Evolutionary conservation across 1,140 invertebrate species (phyloP).

Genomic region (Macrostomum lignano): DNA sequence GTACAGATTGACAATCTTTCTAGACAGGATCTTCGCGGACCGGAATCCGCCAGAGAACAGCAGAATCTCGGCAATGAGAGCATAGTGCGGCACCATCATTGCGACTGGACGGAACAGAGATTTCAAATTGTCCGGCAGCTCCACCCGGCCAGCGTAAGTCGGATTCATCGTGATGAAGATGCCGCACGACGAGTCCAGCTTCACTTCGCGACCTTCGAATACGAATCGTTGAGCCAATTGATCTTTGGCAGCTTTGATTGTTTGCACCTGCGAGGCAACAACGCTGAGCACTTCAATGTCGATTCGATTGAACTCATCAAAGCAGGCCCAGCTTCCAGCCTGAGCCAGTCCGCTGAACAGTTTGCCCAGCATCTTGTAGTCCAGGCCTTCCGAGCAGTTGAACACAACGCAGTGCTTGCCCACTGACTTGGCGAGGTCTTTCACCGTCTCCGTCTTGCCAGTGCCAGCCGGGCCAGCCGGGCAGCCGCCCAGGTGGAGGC

Average conservation of each 20-base stretch:
- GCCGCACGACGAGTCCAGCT: slow-evolving; percentile 20
- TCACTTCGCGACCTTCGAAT: slow-evolving; percentile 26
- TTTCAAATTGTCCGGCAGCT: slow-evolving; percentile 25
- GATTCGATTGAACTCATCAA: slow-evolving; percentile 64
- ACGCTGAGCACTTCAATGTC: slow-evolving; percentile 61
- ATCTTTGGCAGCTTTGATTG: slow-evolving; percentile 22
- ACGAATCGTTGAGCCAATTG: slow-evolving; percentile 13
- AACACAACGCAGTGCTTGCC: slow-evolving; percentile 28
- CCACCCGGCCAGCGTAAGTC: slow-evolving; percentile 39
- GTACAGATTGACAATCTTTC: slow-evolving; percentile 63
- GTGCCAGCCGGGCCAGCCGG: slow-evolving; percentile 25
- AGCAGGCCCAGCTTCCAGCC: slow-evolving; percentile 59
- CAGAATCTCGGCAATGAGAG: slow-evolving; percentile 59
- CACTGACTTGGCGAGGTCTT: slow-evolving; percentile 61
- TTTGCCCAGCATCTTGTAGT: slow-evolving; percentile 19
- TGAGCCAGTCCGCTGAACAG: slow-evolving; percentile 56
- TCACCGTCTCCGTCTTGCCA: slow-evolving; percentile 30
- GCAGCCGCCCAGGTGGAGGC: slow-evolving; percentile 40
- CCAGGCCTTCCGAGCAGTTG: slow-evolving; percentile 11
- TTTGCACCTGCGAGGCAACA: slow-evolving; percentile 25
- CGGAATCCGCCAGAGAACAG: slow-evolving; percentile 64
- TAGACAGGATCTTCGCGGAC: slow-evolving; percentile 44
- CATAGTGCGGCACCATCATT: slow-evolving; percentile 75
- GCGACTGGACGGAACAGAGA: slow-evolving; percentile 53
- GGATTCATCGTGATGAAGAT: slow-evolving; percentile 36